A percentile compares a stretch with the other conserved stretches of the same genome.
Evolutionary conservation across 2,797 vertebrate species (phyloP).

Genomic region (Balearica regulorum): DNA sequence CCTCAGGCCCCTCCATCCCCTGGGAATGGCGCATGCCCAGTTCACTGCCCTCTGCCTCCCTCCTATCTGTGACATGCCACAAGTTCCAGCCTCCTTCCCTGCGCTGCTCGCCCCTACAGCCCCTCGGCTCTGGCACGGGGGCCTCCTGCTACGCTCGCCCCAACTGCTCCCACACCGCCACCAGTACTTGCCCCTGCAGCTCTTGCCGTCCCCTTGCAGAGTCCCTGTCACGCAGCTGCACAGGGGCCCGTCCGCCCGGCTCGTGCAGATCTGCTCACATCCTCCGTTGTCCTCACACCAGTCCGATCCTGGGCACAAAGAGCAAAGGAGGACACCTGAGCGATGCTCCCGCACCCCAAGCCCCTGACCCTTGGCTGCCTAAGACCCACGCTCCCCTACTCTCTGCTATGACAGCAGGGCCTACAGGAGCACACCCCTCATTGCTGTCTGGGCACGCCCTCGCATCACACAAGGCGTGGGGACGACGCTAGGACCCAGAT

Average conservation of each 20-base stretch:
- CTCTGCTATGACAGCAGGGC: neutral
- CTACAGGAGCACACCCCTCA: fast-evolving
- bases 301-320: conserved; percentile 77
- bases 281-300: conserved; percentile 94
- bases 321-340: neutral
- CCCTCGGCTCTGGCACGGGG: fast-evolving
- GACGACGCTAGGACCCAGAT: fast-evolving
- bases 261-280: conserved; percentile 96
- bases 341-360: fast-evolving
- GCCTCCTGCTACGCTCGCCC: fast-evolving
- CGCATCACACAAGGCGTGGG: fast-evolving
- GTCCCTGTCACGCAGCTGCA: conserved; percentile 96
- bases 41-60: neutral
- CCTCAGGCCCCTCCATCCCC: neutral
- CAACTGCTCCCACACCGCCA: fast-evolving
- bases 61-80: fast-evolving
- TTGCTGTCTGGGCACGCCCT: neutral
- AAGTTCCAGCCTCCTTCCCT: fast-evolving
- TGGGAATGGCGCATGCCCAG: fast-evolving
- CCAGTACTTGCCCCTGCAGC: conserved; percentile 81
- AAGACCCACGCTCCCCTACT: fast-evolving
- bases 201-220: conserved; percentile 89
- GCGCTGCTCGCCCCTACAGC: fast-evolving
- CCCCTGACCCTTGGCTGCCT: fast-evolving
- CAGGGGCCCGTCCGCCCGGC: conserved; percentile 79